Conservation (phyloP, 2,888 invertebrate species). For the Andrena minutula region DNA sequence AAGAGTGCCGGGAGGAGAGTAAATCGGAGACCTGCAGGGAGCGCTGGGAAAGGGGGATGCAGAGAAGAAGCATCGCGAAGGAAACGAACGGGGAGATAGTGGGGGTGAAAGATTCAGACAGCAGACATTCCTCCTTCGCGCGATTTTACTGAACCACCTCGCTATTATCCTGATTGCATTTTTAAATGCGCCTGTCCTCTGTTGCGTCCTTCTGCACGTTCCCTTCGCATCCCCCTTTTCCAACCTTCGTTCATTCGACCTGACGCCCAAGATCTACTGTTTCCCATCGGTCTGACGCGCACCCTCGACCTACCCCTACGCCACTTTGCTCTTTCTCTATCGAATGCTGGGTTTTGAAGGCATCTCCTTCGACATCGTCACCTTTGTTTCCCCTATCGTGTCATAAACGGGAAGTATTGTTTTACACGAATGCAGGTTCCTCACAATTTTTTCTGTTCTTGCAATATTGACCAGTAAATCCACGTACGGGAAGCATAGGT, state of each 20-base stretch:
- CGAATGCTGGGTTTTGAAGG: background rate
- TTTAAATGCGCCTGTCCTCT: constrained; percentile 71
- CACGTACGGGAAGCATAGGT: background rate
- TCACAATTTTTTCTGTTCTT: constrained; percentile 16
- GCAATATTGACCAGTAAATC: background rate
- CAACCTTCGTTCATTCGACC: constrained; percentile 24
- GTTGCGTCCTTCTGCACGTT: constrained; percentile 4
- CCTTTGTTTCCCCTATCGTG: constrained; percentile 32
- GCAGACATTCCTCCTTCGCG: constrained; percentile 50
- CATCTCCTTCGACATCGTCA: constrained; percentile 16
- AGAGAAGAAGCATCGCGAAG: constrained; percentile 39
- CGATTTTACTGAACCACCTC: constrained; percentile 66
- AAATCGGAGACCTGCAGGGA: constrained; percentile 31
- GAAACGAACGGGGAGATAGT: constrained; percentile 36
- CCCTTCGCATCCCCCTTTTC: constrained; percentile 21
- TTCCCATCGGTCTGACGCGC: constrained; percentile 48
- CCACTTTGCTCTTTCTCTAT: constrained; percentile 52
- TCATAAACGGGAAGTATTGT: constrained; percentile 2
- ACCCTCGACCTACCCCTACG: constrained; percentile 28
- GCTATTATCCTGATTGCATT: constrained; percentile 81
- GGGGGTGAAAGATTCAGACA: constrained; percentile 55
- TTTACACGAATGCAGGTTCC: constrained; percentile 4
- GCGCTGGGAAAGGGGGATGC: constrained; percentile 16
- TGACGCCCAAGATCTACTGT: constrained; percentile 49
- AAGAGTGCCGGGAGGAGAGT: constrained; percentile 49